phyloP scores from a whole-genome alignment of 2,888 invertebrate species.

The Lycia hirtaria region DNA sequence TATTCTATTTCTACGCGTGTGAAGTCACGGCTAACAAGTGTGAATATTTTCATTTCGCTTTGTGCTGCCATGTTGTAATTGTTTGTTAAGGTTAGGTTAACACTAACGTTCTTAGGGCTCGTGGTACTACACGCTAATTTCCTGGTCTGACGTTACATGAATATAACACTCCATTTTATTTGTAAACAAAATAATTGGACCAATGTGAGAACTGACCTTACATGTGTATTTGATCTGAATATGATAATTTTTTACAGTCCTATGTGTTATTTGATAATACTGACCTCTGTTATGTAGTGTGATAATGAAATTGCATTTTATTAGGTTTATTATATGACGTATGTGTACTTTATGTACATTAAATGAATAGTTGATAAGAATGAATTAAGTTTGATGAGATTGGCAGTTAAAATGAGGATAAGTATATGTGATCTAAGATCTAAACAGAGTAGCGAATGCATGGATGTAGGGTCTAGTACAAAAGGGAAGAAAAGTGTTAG shows the following conservation, averaged over 20 bases:
- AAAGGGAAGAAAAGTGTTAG: too few species aligned
- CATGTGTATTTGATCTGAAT: neutral
- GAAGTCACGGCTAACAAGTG: too few species aligned
- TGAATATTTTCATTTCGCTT: too few species aligned
- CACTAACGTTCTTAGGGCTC: neutral
- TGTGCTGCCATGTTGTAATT: too few species aligned
- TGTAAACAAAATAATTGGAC: neutral
- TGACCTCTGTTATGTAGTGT: slow-evolving; percentile 25
- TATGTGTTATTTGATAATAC: slow-evolving; percentile 11
- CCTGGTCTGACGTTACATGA: neutral
- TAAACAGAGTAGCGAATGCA: too few species aligned
- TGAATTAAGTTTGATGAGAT: slow-evolving; percentile 19
- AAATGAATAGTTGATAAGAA: slow-evolving; percentile 15
- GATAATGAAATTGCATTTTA: slow-evolving; percentile 30
- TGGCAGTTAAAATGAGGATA: neutral
- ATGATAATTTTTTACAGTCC: slow-evolving; percentile 13
- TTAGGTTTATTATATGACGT: slow-evolving; percentile 14
- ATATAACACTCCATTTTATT: neutral
- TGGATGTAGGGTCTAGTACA: too few species aligned
- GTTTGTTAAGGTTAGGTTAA: too few species aligned
- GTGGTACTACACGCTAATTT: neutral
- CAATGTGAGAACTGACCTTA: neutral
- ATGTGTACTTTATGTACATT: slow-evolving; percentile 13
- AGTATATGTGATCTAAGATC: neutral
- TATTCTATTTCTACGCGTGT: too few species aligned